These are phyloP conservation scores for Scotopteryx bipunctaria DNA, from an alignment of 2,888 invertebrate species.

Conservation along the genomic window DNA sequence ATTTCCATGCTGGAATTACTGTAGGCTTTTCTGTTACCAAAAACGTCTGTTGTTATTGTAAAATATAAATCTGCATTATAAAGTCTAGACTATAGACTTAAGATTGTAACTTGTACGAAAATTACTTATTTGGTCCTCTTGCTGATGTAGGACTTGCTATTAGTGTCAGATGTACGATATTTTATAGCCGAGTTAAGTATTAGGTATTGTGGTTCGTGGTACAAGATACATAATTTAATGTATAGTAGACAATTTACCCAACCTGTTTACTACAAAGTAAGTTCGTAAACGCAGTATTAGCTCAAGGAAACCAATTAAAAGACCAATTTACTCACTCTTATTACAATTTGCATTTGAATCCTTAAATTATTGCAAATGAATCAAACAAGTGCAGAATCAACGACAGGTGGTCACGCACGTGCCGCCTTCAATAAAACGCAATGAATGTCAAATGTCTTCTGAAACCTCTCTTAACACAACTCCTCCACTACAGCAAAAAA, in stretches of 20 bases:
- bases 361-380: constrained; percentile 44
- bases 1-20: background rate
- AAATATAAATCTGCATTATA: too few species aligned
- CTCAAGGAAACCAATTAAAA: constrained; percentile 18
- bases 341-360: constrained; percentile 46
- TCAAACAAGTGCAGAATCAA: constrained; percentile 68
- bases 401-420: constrained; percentile 82
- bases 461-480: constrained; percentile 20
- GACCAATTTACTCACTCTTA: constrained; percentile 23
- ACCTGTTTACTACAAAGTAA: background rate
- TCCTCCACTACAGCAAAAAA: constrained; percentile 36
- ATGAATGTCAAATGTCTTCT: constrained; percentile 79
- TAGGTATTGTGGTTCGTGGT: too few species aligned
- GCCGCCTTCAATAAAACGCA: constrained; percentile 77
- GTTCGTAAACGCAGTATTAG: background rate
- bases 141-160: too few species aligned
- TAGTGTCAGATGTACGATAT: too few species aligned
- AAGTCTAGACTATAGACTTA: too few species aligned
- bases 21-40: background rate
- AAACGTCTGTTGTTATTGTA: too few species aligned
- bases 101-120: too few species aligned
- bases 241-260: too few species aligned
- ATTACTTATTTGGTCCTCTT: too few species aligned
- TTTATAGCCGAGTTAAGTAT: too few species aligned
- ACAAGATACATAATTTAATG: too few species aligned